Evolutionary conservation across 1,140 invertebrate species (phyloP).

Genomic region (Stenopsyche tienmushanensis): DNA sequence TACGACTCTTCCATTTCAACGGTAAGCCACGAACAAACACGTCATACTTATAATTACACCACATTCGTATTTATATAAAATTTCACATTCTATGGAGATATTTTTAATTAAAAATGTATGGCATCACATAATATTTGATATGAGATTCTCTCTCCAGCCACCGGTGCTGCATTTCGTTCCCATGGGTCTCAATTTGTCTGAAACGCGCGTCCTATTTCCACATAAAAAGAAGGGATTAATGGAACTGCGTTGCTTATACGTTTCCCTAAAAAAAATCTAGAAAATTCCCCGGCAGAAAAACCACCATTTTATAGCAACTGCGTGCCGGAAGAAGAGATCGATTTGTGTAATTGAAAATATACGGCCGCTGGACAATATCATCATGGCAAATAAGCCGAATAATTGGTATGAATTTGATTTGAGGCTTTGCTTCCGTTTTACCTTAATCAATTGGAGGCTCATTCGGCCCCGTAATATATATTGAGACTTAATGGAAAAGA

Average conservation of each 20-base stretch:
- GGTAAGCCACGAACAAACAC: no score
- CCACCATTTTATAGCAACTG: conserved; percentile 2
- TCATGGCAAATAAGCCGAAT: conserved; percentile 9
- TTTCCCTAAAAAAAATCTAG: not conserved
- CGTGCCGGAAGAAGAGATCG: conserved; percentile 2
- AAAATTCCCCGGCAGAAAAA: not conserved
- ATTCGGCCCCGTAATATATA: no score
- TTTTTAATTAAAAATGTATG: no score
- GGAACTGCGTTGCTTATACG: not conserved
- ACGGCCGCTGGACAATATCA: conserved; percentile 13
- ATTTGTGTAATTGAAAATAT: conserved; percentile 22
- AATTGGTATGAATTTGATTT: conserved; percentile 3
- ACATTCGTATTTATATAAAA: no score
- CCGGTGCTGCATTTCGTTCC: conserved; percentile 25
- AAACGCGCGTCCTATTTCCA: conserved; percentile 2
- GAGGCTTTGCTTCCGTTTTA: no score
- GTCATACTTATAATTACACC: no score
- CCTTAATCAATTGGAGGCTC: no score
- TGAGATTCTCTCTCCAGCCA: no score
- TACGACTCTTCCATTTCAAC: no score
- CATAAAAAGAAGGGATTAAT: not conserved
- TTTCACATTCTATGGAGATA: no score
- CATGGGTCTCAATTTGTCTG: conserved; percentile 18
- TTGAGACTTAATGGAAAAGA: no score
- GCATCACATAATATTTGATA: no score